Evolutionary conservation across 1,140 invertebrate species (phyloP).

Genomic region (Leptonema lineaticorne): DNA sequence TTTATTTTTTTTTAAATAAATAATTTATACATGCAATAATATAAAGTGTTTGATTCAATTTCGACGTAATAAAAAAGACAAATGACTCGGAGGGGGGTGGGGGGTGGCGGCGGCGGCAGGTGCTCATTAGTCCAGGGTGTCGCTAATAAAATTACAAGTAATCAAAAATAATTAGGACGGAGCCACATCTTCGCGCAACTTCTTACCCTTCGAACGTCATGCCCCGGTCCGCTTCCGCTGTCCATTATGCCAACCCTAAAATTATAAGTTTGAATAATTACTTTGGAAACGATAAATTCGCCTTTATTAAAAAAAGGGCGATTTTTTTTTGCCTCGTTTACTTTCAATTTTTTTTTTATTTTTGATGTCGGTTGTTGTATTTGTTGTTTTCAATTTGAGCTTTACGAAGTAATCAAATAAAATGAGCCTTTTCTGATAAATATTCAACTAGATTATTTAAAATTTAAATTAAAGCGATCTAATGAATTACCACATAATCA

Average conservation of each 20-base stretch:
- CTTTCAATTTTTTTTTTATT: not conserved
- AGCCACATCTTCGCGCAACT: not conserved
- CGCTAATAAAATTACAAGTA: slow-evolving; percentile 32
- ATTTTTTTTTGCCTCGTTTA: not conserved
- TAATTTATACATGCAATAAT: too few relatives aligned
- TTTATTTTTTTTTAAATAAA: too few relatives aligned
- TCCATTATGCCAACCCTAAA: too few relatives aligned
- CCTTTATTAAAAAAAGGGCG: not conserved
- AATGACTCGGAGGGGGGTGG: not conserved
- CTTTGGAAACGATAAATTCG: not conserved
- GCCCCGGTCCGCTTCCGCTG: too few relatives aligned
- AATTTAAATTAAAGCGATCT: too few relatives aligned
- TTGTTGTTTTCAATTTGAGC: too few relatives aligned
- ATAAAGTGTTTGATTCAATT: too few relatives aligned
- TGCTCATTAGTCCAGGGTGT: slow-evolving; percentile 28
- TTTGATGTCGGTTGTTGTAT: too few relatives aligned
- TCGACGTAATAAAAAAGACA: slow-evolving; percentile 1
- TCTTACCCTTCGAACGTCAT: slow-evolving; percentile 8
- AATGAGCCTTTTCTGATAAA: too few relatives aligned
- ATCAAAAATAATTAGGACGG: slow-evolving; percentile 31
- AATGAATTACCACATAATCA: too few relatives aligned
- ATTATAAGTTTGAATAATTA: not conserved
- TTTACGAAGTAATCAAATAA: too few relatives aligned
- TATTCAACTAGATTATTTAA: too few relatives aligned
- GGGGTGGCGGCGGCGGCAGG: slow-evolving; percentile 12